These are phyloP conservation scores for Reticulitermes speratus DNA, from an alignment of 1,140 invertebrate genomes.

Conservation along the genomic window DNA sequence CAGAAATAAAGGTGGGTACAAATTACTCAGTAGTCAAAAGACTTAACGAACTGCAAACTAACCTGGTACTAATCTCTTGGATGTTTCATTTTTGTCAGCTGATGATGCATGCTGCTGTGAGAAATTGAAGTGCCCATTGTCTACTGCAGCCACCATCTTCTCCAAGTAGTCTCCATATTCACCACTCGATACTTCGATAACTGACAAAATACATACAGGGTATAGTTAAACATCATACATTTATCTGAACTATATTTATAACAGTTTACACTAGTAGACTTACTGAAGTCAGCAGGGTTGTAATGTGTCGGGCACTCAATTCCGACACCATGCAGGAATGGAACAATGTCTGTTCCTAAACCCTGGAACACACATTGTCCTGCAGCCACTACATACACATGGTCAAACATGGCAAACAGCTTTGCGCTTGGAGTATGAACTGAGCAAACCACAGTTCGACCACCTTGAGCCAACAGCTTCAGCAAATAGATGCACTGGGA, in stretches of 20 bases:
- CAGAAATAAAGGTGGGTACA: no score
- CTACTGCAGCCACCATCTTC: slow-evolving; percentile 60
- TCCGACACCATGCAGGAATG: slow-evolving; percentile 63
- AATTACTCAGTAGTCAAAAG: no score
- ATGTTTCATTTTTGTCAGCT: neutral
- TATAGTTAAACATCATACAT: neutral
- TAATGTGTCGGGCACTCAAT: slow-evolving; percentile 72
- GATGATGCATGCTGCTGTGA: neutral
- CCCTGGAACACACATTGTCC: slow-evolving; percentile 77
- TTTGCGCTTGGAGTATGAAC: slow-evolving; percentile 87
- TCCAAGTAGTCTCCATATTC: slow-evolving; percentile 70
- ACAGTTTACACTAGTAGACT: slow-evolving; percentile 37
- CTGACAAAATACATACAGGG: slow-evolving; percentile 49
- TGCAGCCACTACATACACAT: slow-evolving; percentile 70
- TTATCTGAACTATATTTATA: neutral
- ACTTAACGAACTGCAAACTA: neutral
- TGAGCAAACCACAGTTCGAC: slow-evolving; percentile 85
- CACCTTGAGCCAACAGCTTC: slow-evolving; percentile 73
- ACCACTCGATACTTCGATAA: slow-evolving; percentile 73
- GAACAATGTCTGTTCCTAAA: slow-evolving; percentile 62
- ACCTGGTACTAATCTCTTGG: neutral
- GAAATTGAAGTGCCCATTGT: slow-evolving; percentile 60
- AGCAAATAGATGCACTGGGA: slow-evolving; percentile 72
- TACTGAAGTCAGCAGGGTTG: slow-evolving; percentile 81
- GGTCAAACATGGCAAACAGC: slow-evolving; percentile 73